phyloP scores from a whole-genome alignment of 2,113 vertebrate species.

The Neoarius graeffei region DNA sequence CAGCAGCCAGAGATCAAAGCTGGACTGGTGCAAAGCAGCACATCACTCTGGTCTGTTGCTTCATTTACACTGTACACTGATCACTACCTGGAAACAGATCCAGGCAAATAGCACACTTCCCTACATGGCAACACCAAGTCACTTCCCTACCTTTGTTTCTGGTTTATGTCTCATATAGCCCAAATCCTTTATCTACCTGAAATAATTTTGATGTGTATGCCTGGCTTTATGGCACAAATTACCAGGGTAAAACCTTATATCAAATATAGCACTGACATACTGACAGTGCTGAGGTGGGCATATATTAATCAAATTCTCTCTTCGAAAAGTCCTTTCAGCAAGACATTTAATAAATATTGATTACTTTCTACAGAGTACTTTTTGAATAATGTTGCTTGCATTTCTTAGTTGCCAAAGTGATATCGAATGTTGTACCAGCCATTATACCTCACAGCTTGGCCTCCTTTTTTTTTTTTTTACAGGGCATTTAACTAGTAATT shows the following conservation, averaged over 20 bases:
- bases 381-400: constrained; percentile 24
- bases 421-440: constrained; percentile 5
- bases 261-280: not conserved
- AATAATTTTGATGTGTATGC: not conserved
- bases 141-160: not conserved
- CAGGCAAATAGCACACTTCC: not conserved
- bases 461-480: not conserved
- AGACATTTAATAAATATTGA: constrained; percentile 9
- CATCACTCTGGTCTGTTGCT: constrained; percentile 24
- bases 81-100: constrained; percentile 15
- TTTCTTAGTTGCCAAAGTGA: not conserved
- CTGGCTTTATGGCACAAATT: not conserved
- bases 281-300: constrained; percentile 15
- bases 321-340: constrained; percentile 4
- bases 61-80: constrained; percentile 33
- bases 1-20: constrained; percentile 46
- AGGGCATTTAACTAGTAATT: not conserved
- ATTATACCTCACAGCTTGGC: constrained; percentile 2
- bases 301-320: not conserved
- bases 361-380: not conserved
- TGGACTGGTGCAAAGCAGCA: constrained; percentile 30
- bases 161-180: not conserved
- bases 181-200: too few species aligned
- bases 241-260: not conserved
- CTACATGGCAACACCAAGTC: not conserved